phyloP scores from a whole-genome alignment of 2,113 vertebrate genomes.

The Lagopus muta region DNA sequence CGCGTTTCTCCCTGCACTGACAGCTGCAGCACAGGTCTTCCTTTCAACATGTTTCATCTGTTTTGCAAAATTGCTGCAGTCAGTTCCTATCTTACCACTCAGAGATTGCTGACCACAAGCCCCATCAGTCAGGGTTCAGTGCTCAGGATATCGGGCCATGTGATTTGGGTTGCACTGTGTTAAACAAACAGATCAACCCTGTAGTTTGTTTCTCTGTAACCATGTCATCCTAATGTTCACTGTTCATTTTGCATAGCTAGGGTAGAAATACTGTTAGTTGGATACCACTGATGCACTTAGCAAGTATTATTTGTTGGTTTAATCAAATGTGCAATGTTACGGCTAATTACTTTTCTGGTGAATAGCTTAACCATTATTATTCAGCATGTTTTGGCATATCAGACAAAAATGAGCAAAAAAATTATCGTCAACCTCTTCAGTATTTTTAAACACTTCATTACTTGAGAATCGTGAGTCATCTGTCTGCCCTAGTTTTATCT shows the following conservation, averaged over 20 bases:
- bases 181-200: neutral
- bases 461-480: neutral
- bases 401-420: neutral
- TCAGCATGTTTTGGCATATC: neutral
- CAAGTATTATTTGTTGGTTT: neutral
- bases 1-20: neutral
- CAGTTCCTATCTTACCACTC: neutral
- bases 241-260: neutral
- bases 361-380: neutral
- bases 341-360: neutral
- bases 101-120: neutral
- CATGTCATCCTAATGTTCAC: neutral
- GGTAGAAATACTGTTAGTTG: neutral
- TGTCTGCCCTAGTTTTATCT: neutral
- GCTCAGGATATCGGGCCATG: rapidly evolving
- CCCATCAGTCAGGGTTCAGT: neutral
- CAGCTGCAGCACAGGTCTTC: neutral
- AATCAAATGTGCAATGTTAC: neutral
- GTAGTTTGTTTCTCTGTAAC: neutral
- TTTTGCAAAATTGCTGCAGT: neutral
- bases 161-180: neutral
- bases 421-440: neutral
- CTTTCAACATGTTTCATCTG: neutral
- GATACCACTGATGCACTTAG: neutral
- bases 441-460: neutral